Evolutionary conservation across 2,113 vertebrate species (phyloP).

Genomic region (Mastomys coucha): DNA sequence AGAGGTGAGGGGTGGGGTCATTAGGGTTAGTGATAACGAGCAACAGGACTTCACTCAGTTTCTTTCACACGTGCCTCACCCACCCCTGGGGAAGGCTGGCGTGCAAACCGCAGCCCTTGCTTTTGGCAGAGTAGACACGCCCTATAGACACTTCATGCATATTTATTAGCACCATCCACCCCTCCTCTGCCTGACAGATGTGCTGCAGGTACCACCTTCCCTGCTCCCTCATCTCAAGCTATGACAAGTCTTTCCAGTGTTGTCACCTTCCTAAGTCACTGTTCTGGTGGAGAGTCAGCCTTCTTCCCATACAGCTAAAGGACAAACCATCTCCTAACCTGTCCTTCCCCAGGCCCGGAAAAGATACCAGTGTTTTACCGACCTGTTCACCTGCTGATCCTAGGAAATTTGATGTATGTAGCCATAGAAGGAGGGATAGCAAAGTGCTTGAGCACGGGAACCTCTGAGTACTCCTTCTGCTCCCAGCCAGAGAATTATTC

Average conservation of each 20-base stretch:
- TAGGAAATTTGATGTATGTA: too few relatives aligned
- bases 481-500: background rate
- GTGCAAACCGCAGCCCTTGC: fast-evolving
- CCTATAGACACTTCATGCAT: background rate
- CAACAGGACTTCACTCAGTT: background rate
- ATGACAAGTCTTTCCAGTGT: background rate
- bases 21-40: background rate
- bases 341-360: background rate
- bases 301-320: background rate
- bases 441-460: background rate
- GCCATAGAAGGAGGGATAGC: background rate
- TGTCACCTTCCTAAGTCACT: background rate
- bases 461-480: background rate
- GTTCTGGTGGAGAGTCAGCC: background rate
- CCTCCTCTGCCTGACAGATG: background rate
- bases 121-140: background rate
- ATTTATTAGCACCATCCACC: background rate
- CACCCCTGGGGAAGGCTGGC: background rate
- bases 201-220: background rate
- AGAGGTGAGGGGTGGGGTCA: background rate
- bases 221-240: background rate
- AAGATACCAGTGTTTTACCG: background rate
- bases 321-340: too few relatives aligned
- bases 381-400: background rate
- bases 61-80: background rate